A percentile compares a stretch with the other conserved stretches of the same genome.
These are phyloP conservation scores for Lerema accius DNA, from an alignment of 1,140 invertebrate species.

Conservation along the genomic window DNA sequence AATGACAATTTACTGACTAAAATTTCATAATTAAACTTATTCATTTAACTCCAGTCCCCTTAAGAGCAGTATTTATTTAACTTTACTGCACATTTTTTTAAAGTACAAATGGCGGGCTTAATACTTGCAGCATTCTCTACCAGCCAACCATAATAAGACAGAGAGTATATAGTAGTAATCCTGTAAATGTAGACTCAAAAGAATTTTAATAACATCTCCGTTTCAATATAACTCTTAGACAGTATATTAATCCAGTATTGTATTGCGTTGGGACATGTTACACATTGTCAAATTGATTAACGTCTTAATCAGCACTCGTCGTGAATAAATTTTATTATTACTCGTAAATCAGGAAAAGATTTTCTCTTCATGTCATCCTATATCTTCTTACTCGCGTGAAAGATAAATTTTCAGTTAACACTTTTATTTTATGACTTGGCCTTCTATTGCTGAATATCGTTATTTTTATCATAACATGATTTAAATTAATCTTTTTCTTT, in stretches of 20 bases:
- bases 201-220: neutral
- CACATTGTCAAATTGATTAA: slow-evolving; percentile 8
- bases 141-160: no score
- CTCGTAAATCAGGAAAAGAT: slow-evolving; percentile 16
- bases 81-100: no score
- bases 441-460: neutral
- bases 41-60: no score
- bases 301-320: slow-evolving; percentile 10
- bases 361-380: slow-evolving; percentile 6
- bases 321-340: slow-evolving; percentile 16
- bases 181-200: neutral
- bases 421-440: neutral
- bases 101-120: no score
- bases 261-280: slow-evolving; percentile 8
- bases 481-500: no score
- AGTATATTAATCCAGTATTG: slow-evolving; percentile 2
- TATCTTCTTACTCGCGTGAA: slow-evolving; percentile 9
- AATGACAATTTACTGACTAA: no score
- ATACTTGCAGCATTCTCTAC: no score
- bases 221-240: neutral
- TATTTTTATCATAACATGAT: no score
- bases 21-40: no score
- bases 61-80: no score
- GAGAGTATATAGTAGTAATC: no score
- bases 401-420: slow-evolving; percentile 12